phyloP scores from a whole-genome alignment of 1,140 invertebrate genomes.

The Tenebrio molitor region DNA sequence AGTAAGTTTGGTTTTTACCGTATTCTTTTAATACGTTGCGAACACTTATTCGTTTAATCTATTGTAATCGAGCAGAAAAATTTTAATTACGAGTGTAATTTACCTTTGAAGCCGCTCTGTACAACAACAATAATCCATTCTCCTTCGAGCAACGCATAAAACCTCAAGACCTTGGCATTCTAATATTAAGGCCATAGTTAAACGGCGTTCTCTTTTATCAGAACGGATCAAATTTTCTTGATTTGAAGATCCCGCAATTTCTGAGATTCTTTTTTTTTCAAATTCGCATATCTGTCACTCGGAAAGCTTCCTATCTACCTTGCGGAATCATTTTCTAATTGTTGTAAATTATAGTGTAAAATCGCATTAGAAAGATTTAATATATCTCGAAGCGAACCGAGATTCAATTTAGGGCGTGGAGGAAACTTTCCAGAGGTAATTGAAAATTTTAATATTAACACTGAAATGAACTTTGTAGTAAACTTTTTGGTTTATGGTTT shows the following conservation, averaged over 20 bases:
- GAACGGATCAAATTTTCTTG: constrained; percentile 37
- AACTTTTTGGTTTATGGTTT: constrained; percentile 49
- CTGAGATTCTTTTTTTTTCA: no score
- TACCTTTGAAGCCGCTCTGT: constrained; percentile 10
- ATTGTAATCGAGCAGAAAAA: constrained; percentile 12
- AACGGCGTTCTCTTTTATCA: constrained; percentile 20
- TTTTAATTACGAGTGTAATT: constrained; percentile 28
- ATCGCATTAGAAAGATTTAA: constrained; percentile 43
- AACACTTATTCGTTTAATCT: neutral
- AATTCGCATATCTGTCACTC: no score
- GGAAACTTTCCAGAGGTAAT: constrained; percentile 48
- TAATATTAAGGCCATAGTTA: constrained; percentile 31
- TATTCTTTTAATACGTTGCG: neutral
- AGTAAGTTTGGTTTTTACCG: constrained; percentile 70
- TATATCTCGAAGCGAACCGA: constrained; percentile 38
- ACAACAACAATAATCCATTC: constrained; percentile 26
- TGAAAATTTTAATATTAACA: constrained; percentile 57
- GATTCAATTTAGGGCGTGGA: constrained; percentile 47
- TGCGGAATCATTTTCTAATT: constrained; percentile 18
- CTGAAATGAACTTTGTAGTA: constrained; percentile 49
- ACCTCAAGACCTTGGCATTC: constrained; percentile 44
- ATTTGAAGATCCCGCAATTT: neutral
- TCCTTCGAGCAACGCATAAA: constrained; percentile 22
- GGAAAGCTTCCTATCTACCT: no score
- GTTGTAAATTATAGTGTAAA: constrained; percentile 38